Conservation (phyloP, 2,113 vertebrate genomes). For the Vireo altiloquus region DNA sequence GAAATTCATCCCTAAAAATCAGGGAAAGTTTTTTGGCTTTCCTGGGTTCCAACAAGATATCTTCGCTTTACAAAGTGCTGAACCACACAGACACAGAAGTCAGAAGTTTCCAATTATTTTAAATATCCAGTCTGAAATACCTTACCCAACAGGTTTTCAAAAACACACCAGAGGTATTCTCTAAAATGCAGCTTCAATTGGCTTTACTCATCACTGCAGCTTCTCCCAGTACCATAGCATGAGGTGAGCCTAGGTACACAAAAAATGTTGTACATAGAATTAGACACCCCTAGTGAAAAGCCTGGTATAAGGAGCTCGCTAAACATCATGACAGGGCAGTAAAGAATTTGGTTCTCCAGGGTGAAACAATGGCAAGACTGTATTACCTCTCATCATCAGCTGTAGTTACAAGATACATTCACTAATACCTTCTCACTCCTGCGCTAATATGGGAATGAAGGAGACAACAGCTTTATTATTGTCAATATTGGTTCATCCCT, state of each 20-base stretch:
- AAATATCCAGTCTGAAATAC: neutral
- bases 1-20: too few relatives aligned
- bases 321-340: neutral
- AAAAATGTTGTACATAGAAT: neutral
- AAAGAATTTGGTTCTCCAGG: neutral
- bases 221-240: neutral
- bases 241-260: neutral
- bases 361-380: neutral
- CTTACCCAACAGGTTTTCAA: neutral
- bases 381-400: neutral
- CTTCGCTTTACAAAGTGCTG: neutral
- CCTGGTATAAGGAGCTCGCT: neutral
- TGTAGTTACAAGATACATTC: neutral
- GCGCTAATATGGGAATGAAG: neutral
- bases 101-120: neutral
- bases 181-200: neutral
- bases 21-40: too few relatives aligned
- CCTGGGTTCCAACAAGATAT: too few relatives aligned
- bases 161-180: neutral
- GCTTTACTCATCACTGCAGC: accelerated
- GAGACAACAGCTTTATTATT: neutral
- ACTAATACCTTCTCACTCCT: neutral
- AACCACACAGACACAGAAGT: neutral
- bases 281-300: neutral
- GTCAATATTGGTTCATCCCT: neutral